phyloP scores from a whole-genome alignment of 2,888 invertebrate genomes.

The Arctia plantaginis region DNA sequence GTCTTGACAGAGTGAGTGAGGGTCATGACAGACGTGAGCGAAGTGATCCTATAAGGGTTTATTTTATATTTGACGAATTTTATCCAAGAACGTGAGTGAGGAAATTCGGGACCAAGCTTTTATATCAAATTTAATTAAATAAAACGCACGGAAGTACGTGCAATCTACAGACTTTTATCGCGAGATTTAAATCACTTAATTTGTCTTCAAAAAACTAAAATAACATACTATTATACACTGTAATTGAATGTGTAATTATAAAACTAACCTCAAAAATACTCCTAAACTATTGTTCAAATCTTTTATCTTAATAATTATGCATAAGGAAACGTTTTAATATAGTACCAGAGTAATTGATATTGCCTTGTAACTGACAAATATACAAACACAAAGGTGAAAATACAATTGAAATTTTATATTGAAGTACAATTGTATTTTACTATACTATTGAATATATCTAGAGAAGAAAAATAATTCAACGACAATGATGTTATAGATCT shows the following conservation, averaged over 20 bases:
- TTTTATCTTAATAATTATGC: slow-evolving; percentile 31
- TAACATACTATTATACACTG: neutral
- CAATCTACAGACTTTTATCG: neutral
- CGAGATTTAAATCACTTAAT: neutral
- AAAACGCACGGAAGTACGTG: neutral
- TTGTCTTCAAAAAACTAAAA: neutral
- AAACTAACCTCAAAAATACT: slow-evolving; percentile 21
- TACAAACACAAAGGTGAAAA: slow-evolving; percentile 63
- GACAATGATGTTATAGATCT: too few species aligned
- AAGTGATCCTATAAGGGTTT: too few species aligned
- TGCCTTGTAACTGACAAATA: slow-evolving; percentile 58
- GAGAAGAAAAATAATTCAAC: too few species aligned
- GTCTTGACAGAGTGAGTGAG: too few species aligned
- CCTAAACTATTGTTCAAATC: slow-evolving; percentile 35
- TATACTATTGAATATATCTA: too few species aligned
- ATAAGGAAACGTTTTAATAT: slow-evolving; percentile 47
- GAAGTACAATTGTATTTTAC: too few species aligned
- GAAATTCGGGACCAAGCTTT: neutral
- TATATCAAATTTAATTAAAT: neutral
- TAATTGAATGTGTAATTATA: slow-evolving; percentile 28
- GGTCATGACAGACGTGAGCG: too few species aligned
- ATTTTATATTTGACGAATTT: too few species aligned
- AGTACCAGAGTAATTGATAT: slow-evolving; percentile 41
- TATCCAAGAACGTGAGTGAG: neutral
- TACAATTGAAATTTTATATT: slow-evolving; percentile 46